Evolutionary conservation across 2,888 invertebrate genomes (phyloP).

Genomic region (Drosophila histrio): DNA sequence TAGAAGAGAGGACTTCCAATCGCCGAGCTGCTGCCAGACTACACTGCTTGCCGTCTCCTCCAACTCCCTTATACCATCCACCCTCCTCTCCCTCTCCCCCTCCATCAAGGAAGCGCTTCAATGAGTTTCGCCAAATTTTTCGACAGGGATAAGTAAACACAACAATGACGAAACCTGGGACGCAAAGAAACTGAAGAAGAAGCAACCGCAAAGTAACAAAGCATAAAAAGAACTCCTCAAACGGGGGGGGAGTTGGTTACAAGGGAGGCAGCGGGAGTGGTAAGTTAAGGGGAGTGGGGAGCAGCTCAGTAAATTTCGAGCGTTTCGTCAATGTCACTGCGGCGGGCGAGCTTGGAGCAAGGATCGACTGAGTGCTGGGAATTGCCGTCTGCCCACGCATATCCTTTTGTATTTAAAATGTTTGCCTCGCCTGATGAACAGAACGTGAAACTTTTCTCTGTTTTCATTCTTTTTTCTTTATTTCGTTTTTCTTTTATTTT

Average conservation of each 20-base stretch:
- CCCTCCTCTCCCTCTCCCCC: background rate
- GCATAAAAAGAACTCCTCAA: conserved; percentile 9
- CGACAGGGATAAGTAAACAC: conserved; percentile 76
- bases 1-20: background rate
- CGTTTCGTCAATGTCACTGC: conserved; percentile 78
- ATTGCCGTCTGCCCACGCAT: conserved; percentile 71
- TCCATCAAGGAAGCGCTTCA: conserved; percentile 58
- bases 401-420: conserved; percentile 80
- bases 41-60: background rate
- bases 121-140: conserved; percentile 67
- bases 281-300: background rate
- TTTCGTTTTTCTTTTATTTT: conserved; percentile 32
- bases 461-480: background rate
- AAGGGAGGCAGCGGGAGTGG: background rate
- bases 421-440: conserved; percentile 72
- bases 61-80: background rate
- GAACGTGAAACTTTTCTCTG: conserved; percentile 41
- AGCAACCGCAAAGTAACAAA: conserved; percentile 59
- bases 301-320: conserved; percentile 71
- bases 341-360: conserved; percentile 30
- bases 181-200: conserved; percentile 29
- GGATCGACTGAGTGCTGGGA: conserved; percentile 18
- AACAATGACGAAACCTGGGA: conserved; percentile 52
- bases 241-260: background rate
- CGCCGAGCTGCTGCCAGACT: background rate